These are phyloP conservation scores for Limenitis camilla DNA, from an alignment of 2,888 invertebrate species.

Conservation along the genomic window DNA sequence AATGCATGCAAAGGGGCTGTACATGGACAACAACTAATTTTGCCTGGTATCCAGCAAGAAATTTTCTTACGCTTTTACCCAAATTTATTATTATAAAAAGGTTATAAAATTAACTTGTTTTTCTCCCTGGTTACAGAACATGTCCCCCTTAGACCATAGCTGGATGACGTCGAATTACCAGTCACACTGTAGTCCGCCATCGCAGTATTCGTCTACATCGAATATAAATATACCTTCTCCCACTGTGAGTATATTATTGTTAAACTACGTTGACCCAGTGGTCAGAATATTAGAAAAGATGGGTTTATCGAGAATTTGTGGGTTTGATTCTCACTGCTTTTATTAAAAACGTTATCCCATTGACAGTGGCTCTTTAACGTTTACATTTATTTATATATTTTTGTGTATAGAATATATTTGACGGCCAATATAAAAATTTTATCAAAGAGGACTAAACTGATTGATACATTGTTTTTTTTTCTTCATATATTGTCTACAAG, in stretches of 20 bases:
- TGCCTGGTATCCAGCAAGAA: constrained; percentile 1
- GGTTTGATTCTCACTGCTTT: too few species aligned
- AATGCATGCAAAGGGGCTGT: constrained; percentile 8
- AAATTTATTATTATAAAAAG: not conserved
- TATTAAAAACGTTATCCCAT: too few species aligned
- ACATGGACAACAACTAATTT: not conserved
- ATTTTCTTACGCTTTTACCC: constrained; percentile 8
- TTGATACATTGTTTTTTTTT: too few species aligned
- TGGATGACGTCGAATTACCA: constrained; percentile 76
- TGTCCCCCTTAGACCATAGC: constrained; percentile 77
- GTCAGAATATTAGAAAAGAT: too few species aligned
- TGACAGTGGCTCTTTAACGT: too few species aligned
- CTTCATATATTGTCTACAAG: too few species aligned
- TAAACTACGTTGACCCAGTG: not conserved
- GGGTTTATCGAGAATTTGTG: too few species aligned
- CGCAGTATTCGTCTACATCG: constrained; percentile 69
- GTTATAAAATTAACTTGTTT: not conserved
- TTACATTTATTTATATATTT: too few species aligned
- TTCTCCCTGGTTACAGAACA: constrained; percentile 51
- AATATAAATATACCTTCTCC: constrained; percentile 77
- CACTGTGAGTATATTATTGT: constrained; percentile 60
- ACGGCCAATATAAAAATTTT: too few species aligned
- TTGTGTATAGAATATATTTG: too few species aligned
- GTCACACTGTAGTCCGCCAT: constrained; percentile 72
- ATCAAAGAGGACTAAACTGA: too few species aligned